Conservation (phyloP, 2,797 vertebrate species). For the Mallotus villosus region DNA sequence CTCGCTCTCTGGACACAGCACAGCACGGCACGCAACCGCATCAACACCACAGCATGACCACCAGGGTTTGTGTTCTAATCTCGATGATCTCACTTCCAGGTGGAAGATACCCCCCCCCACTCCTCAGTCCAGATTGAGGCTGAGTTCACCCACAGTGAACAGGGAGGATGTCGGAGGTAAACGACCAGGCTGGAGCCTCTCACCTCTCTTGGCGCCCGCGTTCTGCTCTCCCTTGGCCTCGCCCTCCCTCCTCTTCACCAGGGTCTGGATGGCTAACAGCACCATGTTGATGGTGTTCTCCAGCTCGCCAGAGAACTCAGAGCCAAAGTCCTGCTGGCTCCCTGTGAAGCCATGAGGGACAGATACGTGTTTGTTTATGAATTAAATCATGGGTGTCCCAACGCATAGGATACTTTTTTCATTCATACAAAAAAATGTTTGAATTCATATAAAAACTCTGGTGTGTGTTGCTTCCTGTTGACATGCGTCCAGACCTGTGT, state of each 20-base stretch:
- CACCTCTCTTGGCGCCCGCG: conserved; percentile 66
- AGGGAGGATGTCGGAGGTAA: conserved; percentile 9
- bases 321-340: conserved; percentile 61
- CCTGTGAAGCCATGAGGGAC: conserved; percentile 39
- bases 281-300: conserved; percentile 83
- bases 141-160: background rate
- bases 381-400: background rate
- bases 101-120: no score
- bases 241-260: conserved; percentile 78
- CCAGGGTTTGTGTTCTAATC: background rate
- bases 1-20: conserved; percentile 47
- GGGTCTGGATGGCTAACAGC: conserved; percentile 86
- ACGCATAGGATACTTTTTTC: no score
- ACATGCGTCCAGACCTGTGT: conserved; percentile 49
- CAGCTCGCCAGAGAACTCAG: conserved; percentile 81
- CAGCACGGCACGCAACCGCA: no score
- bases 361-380: background rate
- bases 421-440: no score
- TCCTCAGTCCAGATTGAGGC: background rate
- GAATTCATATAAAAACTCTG: background rate
- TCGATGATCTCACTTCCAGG: background rate
- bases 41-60: background rate
- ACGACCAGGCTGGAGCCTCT: conserved; percentile 7
- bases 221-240: conserved; percentile 50
- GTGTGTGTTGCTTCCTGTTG: background rate